These are phyloP conservation scores for Falcunculus frontatus DNA, from an alignment of 2,113 vertebrate species.

Conservation along the genomic window DNA sequence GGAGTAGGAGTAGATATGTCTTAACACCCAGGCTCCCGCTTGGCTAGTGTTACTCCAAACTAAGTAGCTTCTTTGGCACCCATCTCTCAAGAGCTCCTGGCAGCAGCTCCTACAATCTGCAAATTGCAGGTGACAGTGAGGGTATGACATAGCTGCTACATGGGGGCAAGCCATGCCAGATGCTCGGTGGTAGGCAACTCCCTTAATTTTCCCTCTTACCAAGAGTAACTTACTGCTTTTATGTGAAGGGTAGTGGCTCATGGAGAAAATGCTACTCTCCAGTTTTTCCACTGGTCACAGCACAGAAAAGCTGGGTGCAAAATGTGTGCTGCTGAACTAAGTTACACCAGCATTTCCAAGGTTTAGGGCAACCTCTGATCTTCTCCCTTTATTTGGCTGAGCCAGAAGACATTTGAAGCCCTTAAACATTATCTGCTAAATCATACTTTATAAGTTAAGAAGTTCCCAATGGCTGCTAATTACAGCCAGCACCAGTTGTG, in stretches of 20 bases:
- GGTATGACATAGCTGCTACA: background rate
- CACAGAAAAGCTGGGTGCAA: background rate
- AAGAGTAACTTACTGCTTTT: background rate
- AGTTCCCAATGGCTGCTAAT: background rate
- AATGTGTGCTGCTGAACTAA: background rate
- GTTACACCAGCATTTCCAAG: background rate
- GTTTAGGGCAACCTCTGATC: background rate
- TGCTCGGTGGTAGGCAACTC: background rate
- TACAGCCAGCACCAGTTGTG: background rate
- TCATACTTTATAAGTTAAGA: background rate
- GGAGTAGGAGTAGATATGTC: background rate
- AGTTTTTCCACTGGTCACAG: background rate
- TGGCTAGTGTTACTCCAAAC: background rate
- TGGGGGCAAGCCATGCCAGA: accelerated
- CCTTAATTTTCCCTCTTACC: background rate
- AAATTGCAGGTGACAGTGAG: background rate
- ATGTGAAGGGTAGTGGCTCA: background rate
- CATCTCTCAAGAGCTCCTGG: background rate
- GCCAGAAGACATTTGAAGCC: background rate
- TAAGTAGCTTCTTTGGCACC: background rate
- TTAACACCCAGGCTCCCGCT: background rate
- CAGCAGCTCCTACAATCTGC: background rate
- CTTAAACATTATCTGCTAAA: background rate
- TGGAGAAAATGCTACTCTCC: background rate
- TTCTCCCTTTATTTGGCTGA: background rate